phyloP scores from a whole-genome alignment of 1,140 invertebrate genomes.

The Pollicipes pollicipes region DNA sequence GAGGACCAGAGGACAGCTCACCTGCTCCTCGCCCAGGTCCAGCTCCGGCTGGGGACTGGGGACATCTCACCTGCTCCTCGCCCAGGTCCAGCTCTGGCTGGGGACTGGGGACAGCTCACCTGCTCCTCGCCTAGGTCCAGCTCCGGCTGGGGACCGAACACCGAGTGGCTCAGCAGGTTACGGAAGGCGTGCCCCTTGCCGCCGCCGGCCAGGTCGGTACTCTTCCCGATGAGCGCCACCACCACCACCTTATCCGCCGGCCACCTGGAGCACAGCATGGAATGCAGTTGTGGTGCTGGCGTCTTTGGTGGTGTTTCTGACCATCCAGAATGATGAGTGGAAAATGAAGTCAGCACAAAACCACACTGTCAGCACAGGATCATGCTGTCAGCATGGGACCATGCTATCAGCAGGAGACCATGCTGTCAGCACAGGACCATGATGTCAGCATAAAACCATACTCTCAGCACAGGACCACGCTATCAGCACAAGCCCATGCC shows the following conservation, averaged over 20 bases:
- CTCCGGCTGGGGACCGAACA: conserved; percentile 30
- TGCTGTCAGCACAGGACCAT: neutral
- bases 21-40: neutral
- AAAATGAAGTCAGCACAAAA: neutral
- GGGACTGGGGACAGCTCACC: conserved; percentile 24
- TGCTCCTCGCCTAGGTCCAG: conserved; percentile 30
- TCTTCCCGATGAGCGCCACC: conserved; percentile 48
- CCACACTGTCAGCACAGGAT: too few relatives aligned
- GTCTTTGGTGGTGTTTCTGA: too few relatives aligned
- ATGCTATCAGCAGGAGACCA: neutral
- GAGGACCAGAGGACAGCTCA: conserved; percentile 3
- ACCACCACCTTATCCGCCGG: conserved; percentile 33
- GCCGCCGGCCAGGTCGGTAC: conserved; percentile 33
- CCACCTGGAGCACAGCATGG: conserved; percentile 3
- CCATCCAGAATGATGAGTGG: too few relatives aligned
- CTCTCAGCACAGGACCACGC: too few relatives aligned
- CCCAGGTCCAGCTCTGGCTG: conserved; percentile 24
- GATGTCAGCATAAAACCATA: too few relatives aligned
- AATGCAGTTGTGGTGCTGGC: neutral
- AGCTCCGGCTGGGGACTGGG: neutral
- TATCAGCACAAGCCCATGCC: too few relatives aligned
- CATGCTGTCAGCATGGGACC: too few relatives aligned
- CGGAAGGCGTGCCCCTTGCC: conserved; percentile 43
- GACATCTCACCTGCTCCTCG: conserved; percentile 4
- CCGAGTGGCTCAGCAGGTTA: conserved; percentile 26